Percentiles rank a stretch among this genome's conserved stretches.
phyloP scores from a whole-genome alignment of 2,113 vertebrate species.

The Alligator mississippiensis region DNA sequence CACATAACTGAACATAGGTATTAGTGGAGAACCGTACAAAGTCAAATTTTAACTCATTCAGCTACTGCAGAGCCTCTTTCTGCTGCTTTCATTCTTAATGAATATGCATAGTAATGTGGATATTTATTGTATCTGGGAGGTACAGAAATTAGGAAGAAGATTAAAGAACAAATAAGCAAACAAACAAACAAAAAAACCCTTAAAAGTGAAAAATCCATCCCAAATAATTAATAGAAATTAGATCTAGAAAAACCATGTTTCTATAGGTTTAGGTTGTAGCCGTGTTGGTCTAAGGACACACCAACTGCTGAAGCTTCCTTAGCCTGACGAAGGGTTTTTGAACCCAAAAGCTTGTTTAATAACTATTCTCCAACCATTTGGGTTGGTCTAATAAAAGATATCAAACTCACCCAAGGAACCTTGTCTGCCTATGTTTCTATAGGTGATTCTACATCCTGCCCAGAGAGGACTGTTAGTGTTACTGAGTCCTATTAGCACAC shows the following conservation, averaged over 20 bases:
- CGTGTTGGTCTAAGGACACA: too few relatives aligned
- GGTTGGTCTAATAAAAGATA: too few relatives aligned
- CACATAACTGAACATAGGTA: neutral
- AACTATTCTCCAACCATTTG: too few relatives aligned
- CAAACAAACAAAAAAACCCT: neutral
- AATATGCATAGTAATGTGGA: neutral
- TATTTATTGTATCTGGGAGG: neutral
- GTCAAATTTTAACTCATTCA: neutral
- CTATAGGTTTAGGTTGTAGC: neutral
- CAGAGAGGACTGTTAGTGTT: neutral
- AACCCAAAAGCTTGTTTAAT: too few relatives aligned
- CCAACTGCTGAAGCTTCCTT: too few relatives aligned
- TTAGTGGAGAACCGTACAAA: neutral
- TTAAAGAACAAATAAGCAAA: neutral
- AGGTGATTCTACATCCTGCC: neutral
- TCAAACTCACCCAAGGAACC: too few relatives aligned
- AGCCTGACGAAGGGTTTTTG: too few relatives aligned
- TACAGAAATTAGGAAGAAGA: constrained; percentile 7
- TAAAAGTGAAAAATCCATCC: neutral
- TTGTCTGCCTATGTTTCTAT: neutral
- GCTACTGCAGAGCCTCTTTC: neutral
- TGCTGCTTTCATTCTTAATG: neutral
- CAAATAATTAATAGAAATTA: neutral
- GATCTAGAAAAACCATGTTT: neutral
- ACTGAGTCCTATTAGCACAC: too few relatives aligned